Conservation (phyloP, 2,797 vertebrate genomes). For the Cossypha dichroa region DNA sequence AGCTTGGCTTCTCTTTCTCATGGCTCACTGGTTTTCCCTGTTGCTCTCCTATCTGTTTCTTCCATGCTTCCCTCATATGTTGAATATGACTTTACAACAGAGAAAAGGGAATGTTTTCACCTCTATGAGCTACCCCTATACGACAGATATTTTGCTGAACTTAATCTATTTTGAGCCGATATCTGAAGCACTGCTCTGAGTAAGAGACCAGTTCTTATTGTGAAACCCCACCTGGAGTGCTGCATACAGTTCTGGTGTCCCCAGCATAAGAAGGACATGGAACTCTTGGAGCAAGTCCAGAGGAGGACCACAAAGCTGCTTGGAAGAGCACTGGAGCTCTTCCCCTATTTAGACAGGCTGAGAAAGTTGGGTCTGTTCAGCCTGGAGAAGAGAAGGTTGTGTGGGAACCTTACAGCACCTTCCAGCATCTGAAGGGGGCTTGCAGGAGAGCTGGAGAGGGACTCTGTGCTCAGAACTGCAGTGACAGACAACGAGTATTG, state of each 20-base stretch:
- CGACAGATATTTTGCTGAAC: not conserved
- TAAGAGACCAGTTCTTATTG: not conserved
- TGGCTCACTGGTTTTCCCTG: not conserved
- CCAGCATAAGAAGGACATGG: not conserved
- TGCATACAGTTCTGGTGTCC: not conserved
- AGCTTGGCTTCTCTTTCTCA: not conserved
- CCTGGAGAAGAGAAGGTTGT: not conserved
- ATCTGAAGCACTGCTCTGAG: not conserved
- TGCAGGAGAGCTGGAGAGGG: not conserved
- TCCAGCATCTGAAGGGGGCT: not conserved
- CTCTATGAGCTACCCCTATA: not conserved
- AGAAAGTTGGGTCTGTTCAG: not conserved
- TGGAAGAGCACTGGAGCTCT: not conserved
- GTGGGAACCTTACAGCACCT: not conserved
- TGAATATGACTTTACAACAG: not conserved
- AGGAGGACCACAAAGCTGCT: rapidly evolving
- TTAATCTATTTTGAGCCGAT: not conserved
- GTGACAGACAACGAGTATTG: not conserved
- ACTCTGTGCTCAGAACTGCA: not conserved
- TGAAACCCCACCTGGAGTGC: not conserved
- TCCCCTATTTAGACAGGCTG: not conserved
- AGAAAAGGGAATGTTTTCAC: not conserved
- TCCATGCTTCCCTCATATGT: not conserved
- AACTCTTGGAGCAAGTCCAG: not conserved
- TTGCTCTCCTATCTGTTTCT: not conserved